phyloP scores from a whole-genome alignment of 2,113 vertebrate genomes.

The Melanocharis versteri region DNA sequence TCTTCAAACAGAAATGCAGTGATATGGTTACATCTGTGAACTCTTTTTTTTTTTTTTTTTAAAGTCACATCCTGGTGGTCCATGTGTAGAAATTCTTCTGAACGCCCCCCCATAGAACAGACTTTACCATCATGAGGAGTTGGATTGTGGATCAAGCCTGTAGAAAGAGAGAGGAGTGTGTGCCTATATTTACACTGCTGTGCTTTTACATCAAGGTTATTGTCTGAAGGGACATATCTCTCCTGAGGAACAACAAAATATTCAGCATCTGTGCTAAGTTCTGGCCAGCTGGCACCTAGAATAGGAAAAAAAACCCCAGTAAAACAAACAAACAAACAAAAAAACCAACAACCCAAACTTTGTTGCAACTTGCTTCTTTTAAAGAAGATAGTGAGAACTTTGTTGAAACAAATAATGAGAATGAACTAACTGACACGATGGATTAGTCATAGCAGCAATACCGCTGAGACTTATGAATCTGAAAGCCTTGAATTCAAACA shows the following conservation, averaged over 20 bases:
- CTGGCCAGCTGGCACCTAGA: background rate
- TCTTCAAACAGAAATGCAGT: background rate
- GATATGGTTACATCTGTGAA: rapidly evolving
- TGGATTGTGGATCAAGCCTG: background rate
- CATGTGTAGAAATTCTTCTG: background rate
- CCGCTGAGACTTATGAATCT: background rate
- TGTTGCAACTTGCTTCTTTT: background rate
- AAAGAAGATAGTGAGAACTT: background rate
- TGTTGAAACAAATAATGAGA: background rate
- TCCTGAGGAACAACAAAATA: background rate
- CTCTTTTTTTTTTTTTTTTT: background rate
- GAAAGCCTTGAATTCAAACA: background rate
- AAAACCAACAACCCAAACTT: background rate
- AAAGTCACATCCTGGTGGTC: background rate
- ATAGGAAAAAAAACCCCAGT: background rate
- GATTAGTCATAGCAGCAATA: background rate
- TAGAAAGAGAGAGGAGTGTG: background rate
- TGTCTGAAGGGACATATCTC: background rate
- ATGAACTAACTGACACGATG: background rate
- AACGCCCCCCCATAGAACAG: background rate
- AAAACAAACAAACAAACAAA: background rate
- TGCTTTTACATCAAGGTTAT: background rate
- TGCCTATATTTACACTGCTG: background rate
- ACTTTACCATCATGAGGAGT: background rate
- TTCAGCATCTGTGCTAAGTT: background rate